These are phyloP conservation scores for Agrochola circellaris DNA, from an alignment of 2,888 invertebrate species.

Conservation along the genomic window DNA sequence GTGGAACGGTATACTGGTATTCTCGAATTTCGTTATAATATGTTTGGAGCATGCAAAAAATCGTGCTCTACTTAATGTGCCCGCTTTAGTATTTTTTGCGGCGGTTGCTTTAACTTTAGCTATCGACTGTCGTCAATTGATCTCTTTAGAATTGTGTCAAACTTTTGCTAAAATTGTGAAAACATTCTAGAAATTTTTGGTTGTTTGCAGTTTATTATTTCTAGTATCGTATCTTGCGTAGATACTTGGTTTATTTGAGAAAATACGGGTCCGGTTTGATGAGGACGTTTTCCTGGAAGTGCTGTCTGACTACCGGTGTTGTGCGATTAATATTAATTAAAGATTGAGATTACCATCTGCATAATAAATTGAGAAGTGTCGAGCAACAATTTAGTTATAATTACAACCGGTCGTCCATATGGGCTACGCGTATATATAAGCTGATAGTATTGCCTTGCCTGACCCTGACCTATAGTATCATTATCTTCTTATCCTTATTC, in stretches of 20 bases:
- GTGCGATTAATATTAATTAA: conserved; percentile 60
- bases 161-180: conserved; percentile 47
- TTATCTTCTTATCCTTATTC: background rate
- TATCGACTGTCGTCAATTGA: conserved; percentile 40
- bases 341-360: conserved; percentile 45
- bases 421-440: background rate
- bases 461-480: background rate
- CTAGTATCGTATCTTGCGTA: background rate
- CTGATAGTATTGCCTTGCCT: background rate
- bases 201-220: conserved; percentile 30
- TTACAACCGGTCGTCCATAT: conserved; percentile 2
- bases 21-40: conserved; percentile 62
- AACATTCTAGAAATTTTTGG: conserved; percentile 14
- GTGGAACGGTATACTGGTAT: conserved; percentile 58
- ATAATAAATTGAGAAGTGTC: conserved; percentile 40
- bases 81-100: conserved; percentile 57
- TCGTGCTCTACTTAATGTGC: conserved; percentile 59
- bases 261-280: conserved; percentile 34
- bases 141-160: conserved; percentile 64
- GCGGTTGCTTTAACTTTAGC: conserved; percentile 29
- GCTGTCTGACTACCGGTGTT: conserved; percentile 34
- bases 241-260: conserved; percentile 21
- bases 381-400: conserved; percentile 21
- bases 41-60: conserved; percentile 40
- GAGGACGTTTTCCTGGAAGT: conserved; percentile 46